Evolutionary conservation across 2,113 vertebrate species (phyloP), one percentile per base, ranked within the genome.

Genomic region (Siphamia tubifer): DNA sequence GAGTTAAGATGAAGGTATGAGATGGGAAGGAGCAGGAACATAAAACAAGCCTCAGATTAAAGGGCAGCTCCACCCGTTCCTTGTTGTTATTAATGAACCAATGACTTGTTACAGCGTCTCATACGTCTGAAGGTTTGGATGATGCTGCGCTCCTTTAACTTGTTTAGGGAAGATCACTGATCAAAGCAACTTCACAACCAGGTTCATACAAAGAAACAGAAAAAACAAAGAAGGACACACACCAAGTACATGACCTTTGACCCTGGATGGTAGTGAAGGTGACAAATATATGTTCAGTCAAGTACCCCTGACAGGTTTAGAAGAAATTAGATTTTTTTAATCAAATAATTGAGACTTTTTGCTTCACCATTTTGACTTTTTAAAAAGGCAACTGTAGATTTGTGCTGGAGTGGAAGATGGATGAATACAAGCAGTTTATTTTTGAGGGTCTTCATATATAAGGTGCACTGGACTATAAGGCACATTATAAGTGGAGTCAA

Each of bases 71-170:
- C 66, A 60, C 74, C 58, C 64, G 64, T 84, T 81, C 81, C 74
- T 81, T 74, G 32, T 79, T 69, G 73, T 85, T 89, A 91, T 90
- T 91, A 93, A 92, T 88, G 73, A 75, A 52, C n/a, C 74, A 84
- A 90, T 84, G 47, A 86, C 83, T 89, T 89, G 92, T 90, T 90
- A 85, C 82, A 86, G 69, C 49, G 78, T 61, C 70, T 77, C 55
- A 86, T 87, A 90, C 77, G 74, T 88, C 82, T 83, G 44, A 82
- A 79, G 70, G 73, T 58, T 78, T 48, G 68, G 80, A 65, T 83
- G 87, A 87, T 83, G 84, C 76, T 88, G 64, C 68, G 77, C 85
- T 74, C 81, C 80, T 92, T 90, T 85, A 83, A 74, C 81, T 86
- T 72, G 78, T 87, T 90, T 86, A 56, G 69, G 54, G 54, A 36